Evolutionary conservation across 2,888 invertebrate species (phyloP), one percentile per base, ranked within the genome.

Genomic region (Yponomeuta malinellus): DNA sequence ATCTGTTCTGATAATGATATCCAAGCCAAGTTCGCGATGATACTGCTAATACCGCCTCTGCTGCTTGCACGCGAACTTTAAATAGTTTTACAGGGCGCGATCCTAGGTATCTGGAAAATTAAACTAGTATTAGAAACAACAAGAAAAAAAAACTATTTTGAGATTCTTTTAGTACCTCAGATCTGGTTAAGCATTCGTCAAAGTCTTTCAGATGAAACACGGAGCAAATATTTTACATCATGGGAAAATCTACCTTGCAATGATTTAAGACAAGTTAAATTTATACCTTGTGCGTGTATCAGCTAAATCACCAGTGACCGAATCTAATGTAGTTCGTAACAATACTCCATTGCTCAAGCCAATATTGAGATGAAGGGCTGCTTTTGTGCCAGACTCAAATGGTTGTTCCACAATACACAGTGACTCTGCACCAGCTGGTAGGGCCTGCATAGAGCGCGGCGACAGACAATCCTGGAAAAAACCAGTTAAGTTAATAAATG

Each of bases 1-100:
- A 98, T 71, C 97, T 94, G 88, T 98, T 99, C 87, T 99, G 99
- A 86, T 99, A 98, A 80, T 98, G 98, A 84, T 99, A 99, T 80
- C 98, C 98, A 37, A 99, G 93, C 99, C 99, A 99, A 0, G 98
- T 98, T 75, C 99, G 94, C 76, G 98, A 98, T 0, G 99, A 99
- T 94, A 99, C 98, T 0, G 99, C 99, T 52, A 99, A 89, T 0
- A 99, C 99, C 1, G 99, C 98, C 87, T 99, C 98, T 10, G 97
- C 96, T 15, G 97, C 97, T 82, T 99, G 99, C 94, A 99, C 98
- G 74, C 95, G 94, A 72, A 99, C 98, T 82, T 98, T 95, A 87
- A 99, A 99, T 5, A 99, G 93, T 86, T 99, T 99, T 0, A 99
- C 99, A 0, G 99, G 97, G 70, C 98, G 93, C 0, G 98, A 97